Evolutionary conservation across 2,113 vertebrate species (phyloP), one percentile per base, ranked within the genome.

Genomic region (Paralichthys olivaceus): DNA sequence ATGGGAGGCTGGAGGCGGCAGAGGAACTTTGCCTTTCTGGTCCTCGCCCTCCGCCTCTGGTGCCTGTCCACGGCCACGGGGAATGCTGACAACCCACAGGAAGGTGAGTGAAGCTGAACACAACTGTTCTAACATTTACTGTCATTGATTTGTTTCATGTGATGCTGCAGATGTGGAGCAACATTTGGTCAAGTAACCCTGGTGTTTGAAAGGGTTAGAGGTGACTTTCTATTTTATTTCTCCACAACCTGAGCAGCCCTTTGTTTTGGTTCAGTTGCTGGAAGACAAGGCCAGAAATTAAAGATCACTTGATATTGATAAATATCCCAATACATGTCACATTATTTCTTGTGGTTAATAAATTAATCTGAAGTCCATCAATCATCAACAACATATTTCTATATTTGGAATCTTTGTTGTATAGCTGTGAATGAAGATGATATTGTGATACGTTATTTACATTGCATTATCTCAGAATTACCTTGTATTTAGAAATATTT

Each of bases 1-100:
- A 93, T 92, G 90, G 86, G 79, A 72, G 66, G 43, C 84, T 87
- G 90, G 91, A 81, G 84, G 77, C 83, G 88, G 84, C 75, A 86
- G 79, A 79, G 43, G 82, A 90, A 92, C 88, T 91, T 90, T 69
- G 79, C 37, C 32, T 87, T 85, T 69, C 61, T 92, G 75, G 13
- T 89, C 68, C 26, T 87, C 59, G 78, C 77, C 75, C 70, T 91
- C 12, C 49, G 49, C 68, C 58, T 83, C 72, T 91, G 89, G 74
- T 84, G 83, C 69, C 56, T 88, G 28, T 84, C 81, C 68, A 56
- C 65, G 9, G 81, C 80, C 4, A 22, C 51, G 28, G 56, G 47
- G 49, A 23, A 73, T 19, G 70, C 75, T 62, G 81, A 84, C 67
- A 53, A 0, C 54, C 26, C 49, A 14, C 59, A 45, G 7, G 60